Percentiles rank a stretch among this genome's conserved stretches.
Evolutionary conservation across 2,113 vertebrate species (phyloP).

Genomic region (Lathamus discolor): DNA sequence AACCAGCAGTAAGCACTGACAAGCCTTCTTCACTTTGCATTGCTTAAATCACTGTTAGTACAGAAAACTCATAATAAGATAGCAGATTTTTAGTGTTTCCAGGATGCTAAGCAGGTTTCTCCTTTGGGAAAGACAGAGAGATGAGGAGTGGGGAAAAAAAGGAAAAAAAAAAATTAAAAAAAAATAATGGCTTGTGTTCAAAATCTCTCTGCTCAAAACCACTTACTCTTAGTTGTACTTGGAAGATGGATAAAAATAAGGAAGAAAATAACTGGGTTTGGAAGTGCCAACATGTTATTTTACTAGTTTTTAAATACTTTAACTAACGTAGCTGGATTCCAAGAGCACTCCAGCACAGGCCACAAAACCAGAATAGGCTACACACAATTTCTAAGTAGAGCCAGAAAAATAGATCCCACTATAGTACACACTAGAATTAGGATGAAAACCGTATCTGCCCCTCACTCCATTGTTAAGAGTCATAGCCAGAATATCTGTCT

Average conservation of each 20-base stretch:
- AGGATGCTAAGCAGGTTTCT: neutral
- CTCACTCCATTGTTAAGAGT: neutral
- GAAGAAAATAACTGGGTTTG: constrained; percentile 17
- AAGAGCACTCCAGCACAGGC: neutral
- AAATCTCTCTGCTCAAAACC: neutral
- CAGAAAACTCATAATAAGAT: neutral
- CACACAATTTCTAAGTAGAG: neutral
- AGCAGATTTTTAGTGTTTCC: neutral
- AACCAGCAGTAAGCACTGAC: neutral
- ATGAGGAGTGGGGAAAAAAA: neutral
- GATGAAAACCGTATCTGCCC: neutral
- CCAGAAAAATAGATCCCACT: constrained; percentile 7
- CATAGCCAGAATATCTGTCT: neutral
- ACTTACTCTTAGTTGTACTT: constrained; percentile 7
- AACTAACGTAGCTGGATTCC: neutral
- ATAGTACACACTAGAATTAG: neutral
- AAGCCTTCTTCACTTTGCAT: neutral
- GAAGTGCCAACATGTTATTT: constrained; percentile 45
- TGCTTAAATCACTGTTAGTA: neutral
- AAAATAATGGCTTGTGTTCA: neutral
- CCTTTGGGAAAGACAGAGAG: neutral
- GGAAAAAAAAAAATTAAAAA: neutral
- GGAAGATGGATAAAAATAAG: constrained; percentile 48
- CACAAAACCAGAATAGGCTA: constrained; percentile 29
- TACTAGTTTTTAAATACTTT: constrained; percentile 46